phyloP scores from a whole-genome alignment of 2,797 vertebrate genomes.

The Spheniscus humboldti region DNA sequence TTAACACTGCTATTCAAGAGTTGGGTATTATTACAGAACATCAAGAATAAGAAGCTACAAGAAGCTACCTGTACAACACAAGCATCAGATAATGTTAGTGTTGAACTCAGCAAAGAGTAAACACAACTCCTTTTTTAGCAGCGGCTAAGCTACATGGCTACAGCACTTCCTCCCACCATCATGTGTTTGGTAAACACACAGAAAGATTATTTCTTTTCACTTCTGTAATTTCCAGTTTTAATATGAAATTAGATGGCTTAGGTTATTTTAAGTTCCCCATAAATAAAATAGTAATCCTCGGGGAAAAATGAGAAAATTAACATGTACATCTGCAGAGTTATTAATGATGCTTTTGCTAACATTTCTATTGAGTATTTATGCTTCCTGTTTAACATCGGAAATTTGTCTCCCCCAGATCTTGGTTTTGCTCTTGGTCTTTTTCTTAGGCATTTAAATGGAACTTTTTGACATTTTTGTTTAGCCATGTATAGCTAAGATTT shows the following conservation, averaged over 20 bases:
- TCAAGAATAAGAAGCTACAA: not conserved
- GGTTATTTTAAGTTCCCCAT: not conserved
- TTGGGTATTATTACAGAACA: not conserved
- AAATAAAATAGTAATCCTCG: not conserved
- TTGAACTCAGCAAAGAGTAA: not conserved
- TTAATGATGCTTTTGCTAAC: not conserved
- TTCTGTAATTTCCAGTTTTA: not conserved
- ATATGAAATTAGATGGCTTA: not conserved
- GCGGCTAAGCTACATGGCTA: not conserved
- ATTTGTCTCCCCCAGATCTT: not conserved
- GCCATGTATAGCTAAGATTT: not conserved
- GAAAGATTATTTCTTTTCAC: not conserved
- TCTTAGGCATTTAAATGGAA: not conserved
- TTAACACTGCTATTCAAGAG: not conserved
- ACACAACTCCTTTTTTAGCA: not conserved
- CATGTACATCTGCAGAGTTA: not conserved
- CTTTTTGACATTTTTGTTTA: constrained; percentile 23
- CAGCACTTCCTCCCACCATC: not conserved
- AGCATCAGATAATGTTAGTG: not conserved
- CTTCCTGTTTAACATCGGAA: constrained; percentile 1
- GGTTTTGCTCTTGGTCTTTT: not conserved
- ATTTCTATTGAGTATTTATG: not conserved
- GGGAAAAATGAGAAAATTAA: not conserved
- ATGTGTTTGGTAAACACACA: not conserved
- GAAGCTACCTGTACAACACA: not conserved